Evolutionary conservation across 2,888 invertebrate species (phyloP), one percentile per base, ranked within the genome.

Genomic region (Camptogramma bilineatum): DNA sequence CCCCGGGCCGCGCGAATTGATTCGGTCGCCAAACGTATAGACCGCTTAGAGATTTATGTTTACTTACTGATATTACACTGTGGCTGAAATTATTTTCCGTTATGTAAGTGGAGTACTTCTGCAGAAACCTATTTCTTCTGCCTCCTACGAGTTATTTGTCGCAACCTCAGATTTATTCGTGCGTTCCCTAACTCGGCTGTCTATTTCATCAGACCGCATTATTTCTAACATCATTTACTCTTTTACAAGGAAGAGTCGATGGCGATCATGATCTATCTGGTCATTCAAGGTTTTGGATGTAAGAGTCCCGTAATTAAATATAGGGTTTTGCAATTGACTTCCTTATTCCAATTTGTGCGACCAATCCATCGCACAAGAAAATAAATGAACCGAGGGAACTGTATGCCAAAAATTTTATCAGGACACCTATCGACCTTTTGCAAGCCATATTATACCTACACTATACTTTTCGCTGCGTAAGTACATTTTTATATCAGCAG

Each of bases 11-110:
- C 19, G 46, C 24, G 39, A 58, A 66, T 62, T 58, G 61, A 52
- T 58, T 46, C 52, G 39, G 48, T 59, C 16, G 24, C n/a, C 39
- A 47, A 19, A 47, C 52, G 58, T 57, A 39, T 51, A 31, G 51
- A 58, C 53, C 57, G 46, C 50, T 51, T 39, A 44, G 13, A 56
- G 61, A 71, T 71, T 64, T 68, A 69, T 67, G 67, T 61, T 69
- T 62, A 67, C 71, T 67, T 65, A 65, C 64, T 55, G 65, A 50
- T 64, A 69, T 67, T 69, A 54, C 48, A 64, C 61, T 62, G 68
- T 64, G 58, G 44, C 62, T 31, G 44, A 44, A 47, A 52, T 54
- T 54, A 61, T 61, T 53, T 18, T 52, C 18, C 18, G 52, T 34
- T 52, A 17, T 61, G 39, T 61, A 48, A 53, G 54, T 46, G 28